Evolutionary conservation across 2,888 invertebrate species (phyloP).

Genomic region (Drosophila fungiperda): DNA sequence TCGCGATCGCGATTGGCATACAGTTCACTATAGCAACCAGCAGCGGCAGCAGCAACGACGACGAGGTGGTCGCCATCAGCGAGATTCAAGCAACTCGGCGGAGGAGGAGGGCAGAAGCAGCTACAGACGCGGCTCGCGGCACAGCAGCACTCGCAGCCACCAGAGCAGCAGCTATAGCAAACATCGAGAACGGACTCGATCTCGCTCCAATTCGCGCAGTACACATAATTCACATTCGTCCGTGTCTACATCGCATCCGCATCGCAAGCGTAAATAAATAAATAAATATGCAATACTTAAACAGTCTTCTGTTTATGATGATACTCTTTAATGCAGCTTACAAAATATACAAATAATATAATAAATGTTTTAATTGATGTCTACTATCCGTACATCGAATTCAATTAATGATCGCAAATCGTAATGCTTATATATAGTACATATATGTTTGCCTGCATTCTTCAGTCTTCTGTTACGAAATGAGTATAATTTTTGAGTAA

Average conservation of each 20-base stretch:
- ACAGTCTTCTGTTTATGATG: slow-evolving; percentile 35
- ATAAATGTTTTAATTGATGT: slow-evolving; percentile 6
- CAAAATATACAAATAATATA: slow-evolving; percentile 33
- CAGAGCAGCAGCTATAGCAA: slow-evolving; percentile 53
- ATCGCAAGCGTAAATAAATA: slow-evolving; percentile 69
- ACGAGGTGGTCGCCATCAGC: slow-evolving; percentile 42
- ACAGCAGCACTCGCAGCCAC: slow-evolving; percentile 54
- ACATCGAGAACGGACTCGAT: slow-evolving; percentile 62
- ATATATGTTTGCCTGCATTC: background rate
- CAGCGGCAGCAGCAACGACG: slow-evolving; percentile 29
- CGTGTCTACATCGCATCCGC: slow-evolving; percentile 58
- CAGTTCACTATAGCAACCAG: slow-evolving; percentile 32
- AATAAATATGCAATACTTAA: slow-evolving; percentile 20
- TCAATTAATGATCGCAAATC: slow-evolving; percentile 2
- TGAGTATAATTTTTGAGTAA: background rate
- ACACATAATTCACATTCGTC: slow-evolving; percentile 71
- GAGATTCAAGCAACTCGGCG: slow-evolving; percentile 74
- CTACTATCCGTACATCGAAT: background rate
- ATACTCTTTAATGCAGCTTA: slow-evolving; percentile 45
- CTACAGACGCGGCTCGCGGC: slow-evolving; percentile 54
- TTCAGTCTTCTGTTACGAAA: slow-evolving; percentile 1
- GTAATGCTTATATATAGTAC: slow-evolving; percentile 1
- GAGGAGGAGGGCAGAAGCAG: slow-evolving; percentile 55
- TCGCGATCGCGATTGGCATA: slow-evolving; percentile 25
- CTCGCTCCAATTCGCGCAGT: slow-evolving; percentile 82